phyloP scores from a whole-genome alignment of 2,113 vertebrate species.

The Ophiodon elongatus region DNA sequence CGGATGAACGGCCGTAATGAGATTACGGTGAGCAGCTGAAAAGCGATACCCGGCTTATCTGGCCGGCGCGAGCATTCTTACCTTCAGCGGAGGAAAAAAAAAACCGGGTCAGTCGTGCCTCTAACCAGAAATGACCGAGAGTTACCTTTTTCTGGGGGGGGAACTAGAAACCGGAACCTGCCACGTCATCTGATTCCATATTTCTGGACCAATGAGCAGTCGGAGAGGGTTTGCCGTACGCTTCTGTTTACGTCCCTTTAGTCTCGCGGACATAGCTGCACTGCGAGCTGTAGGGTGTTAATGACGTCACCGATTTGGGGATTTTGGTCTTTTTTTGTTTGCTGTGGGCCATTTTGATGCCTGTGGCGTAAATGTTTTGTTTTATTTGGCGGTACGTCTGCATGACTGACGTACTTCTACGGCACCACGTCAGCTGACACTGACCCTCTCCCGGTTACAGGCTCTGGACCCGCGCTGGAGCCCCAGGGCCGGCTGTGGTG shows the following conservation, averaged over 20 bases:
- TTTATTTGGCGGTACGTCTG: too few species aligned
- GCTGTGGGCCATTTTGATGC: background rate
- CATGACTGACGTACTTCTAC: background rate
- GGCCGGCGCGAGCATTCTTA: slow-evolving; percentile 58
- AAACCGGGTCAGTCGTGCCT: slow-evolving; percentile 3
- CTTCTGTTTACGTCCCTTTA: background rate
- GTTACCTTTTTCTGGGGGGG: slow-evolving; percentile 77
- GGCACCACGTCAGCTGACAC: background rate
- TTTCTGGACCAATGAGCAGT: slow-evolving; percentile 80
- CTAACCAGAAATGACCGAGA: slow-evolving; percentile 79
- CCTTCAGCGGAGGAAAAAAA: slow-evolving; percentile 45
- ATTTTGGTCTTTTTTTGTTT: too few species aligned
- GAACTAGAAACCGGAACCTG: slow-evolving; percentile 74
- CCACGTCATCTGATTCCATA: slow-evolving; percentile 87
- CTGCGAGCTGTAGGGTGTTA: background rate
- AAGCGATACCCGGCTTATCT: slow-evolving; percentile 46
- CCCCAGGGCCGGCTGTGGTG: too few species aligned
- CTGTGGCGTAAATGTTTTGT: too few species aligned
- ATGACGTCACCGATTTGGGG: background rate
- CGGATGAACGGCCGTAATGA: slow-evolving; percentile 40
- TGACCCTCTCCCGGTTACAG: background rate
- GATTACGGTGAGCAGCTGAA: slow-evolving; percentile 26
- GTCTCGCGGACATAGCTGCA: too few species aligned
- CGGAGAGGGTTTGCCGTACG: background rate
- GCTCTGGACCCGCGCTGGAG: too few species aligned